phyloP scores from a whole-genome alignment of 2,113 vertebrate genomes.

The Balaenoptera acutorostrata region DNA sequence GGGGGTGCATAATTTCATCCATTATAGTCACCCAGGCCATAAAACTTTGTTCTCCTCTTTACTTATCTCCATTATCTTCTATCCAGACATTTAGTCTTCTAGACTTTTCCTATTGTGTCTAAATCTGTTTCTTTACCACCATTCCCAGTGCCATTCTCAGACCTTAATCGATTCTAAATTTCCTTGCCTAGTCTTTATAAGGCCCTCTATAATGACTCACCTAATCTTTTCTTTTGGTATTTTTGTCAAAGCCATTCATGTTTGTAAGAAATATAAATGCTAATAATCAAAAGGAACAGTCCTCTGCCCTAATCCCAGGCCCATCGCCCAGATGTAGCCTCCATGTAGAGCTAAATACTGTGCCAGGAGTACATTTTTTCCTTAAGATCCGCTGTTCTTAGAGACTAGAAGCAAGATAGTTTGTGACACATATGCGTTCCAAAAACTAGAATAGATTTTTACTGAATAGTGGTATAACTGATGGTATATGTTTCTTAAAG shows the following conservation, averaged over 20 bases:
- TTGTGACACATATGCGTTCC: conserved; percentile 6
- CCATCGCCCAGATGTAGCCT: neutral
- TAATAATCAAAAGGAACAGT: neutral
- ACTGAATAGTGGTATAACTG: conserved; percentile 57
- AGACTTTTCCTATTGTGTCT: neutral
- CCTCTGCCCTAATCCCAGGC: neutral
- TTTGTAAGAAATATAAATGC: neutral
- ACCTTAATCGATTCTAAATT: neutral
- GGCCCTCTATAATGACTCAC: neutral
- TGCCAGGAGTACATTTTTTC: neutral
- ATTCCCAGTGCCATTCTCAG: neutral
- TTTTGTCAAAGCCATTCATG: neutral
- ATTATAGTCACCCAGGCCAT: neutral
- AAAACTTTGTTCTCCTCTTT: neutral
- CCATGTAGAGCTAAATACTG: neutral
- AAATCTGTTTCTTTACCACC: neutral
- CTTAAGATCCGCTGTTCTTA: neutral
- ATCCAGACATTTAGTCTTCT: neutral
- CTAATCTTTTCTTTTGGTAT: neutral
- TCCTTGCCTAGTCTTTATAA: neutral
- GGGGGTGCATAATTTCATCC: too few species aligned
- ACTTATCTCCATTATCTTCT: neutral
- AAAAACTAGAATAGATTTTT: conserved; percentile 58
- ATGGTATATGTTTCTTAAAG: conserved; percentile 70
- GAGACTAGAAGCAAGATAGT: conserved; percentile 59